These are phyloP conservation scores for Eucera pruinosa DNA, from an alignment of 2,888 invertebrate species.

Conservation along the genomic window DNA sequence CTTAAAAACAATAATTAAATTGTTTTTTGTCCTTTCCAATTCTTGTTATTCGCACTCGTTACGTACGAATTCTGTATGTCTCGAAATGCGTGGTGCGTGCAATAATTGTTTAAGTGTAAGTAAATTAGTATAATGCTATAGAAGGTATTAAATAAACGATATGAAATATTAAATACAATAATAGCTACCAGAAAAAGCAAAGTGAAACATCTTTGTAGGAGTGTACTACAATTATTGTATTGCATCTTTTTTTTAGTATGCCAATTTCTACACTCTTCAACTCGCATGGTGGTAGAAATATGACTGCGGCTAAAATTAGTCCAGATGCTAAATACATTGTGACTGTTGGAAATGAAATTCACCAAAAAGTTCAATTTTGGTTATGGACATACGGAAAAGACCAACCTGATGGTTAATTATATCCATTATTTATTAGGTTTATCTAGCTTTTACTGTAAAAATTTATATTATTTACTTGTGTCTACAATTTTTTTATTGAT, in stretches of 20 bases:
- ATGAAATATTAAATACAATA: too few relatives aligned
- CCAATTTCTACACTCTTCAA: constrained; percentile 86
- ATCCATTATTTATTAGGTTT: background rate
- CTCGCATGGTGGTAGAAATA: constrained; percentile 84
- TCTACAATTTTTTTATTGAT: background rate
- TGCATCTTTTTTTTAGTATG: constrained; percentile 74
- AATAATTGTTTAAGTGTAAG: too few relatives aligned
- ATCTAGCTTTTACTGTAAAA: background rate
- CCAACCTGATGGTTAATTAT: constrained; percentile 85
- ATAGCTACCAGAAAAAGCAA: too few relatives aligned
- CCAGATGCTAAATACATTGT: constrained; percentile 87
- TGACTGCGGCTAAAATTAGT: constrained; percentile 85
- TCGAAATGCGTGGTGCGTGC: too few relatives aligned
- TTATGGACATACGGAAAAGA: constrained; percentile 87
- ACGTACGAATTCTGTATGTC: too few relatives aligned
- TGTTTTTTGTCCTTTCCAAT: too few relatives aligned
- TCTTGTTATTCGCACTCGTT: too few relatives aligned
- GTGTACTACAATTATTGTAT: background rate
- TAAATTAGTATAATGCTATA: too few relatives aligned
- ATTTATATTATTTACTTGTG: too few relatives aligned
- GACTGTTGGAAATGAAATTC: constrained; percentile 85
- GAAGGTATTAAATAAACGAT: too few relatives aligned
- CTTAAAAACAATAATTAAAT: too few relatives aligned
- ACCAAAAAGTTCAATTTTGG: constrained; percentile 86
- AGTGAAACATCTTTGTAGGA: background rate